phyloP scores from a whole-genome alignment of 2,888 invertebrate genomes.

The Lochmaea capreae region DNA sequence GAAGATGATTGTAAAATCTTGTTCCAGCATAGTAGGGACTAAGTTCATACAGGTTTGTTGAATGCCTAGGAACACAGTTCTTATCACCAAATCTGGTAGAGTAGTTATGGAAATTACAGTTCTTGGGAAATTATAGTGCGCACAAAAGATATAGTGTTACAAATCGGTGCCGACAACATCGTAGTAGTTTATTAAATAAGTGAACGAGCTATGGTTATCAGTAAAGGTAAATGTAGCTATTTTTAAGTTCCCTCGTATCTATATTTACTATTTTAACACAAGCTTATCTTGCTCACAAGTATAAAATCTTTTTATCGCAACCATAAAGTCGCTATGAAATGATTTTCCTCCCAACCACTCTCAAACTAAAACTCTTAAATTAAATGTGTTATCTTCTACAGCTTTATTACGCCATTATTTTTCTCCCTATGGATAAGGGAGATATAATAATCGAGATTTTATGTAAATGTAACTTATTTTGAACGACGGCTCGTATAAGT shows the following conservation, averaged over 20 bases:
- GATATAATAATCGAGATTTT: conserved; percentile 37
- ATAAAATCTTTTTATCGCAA: neutral
- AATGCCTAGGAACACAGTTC: no score
- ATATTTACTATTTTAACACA: neutral
- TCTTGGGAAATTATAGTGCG: no score
- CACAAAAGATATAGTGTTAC: no score
- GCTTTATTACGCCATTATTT: conserved; percentile 37
- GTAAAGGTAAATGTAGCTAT: neutral
- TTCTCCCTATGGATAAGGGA: conserved; percentile 31
- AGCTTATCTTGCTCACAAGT: neutral
- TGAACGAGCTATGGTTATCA: no score
- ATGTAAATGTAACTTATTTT: conserved; percentile 33
- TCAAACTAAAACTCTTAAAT: conserved; percentile 20
- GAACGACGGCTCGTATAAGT: neutral
- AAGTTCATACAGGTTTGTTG: no score
- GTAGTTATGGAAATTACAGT: no score
- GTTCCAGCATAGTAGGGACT: no score
- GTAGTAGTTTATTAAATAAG: neutral
- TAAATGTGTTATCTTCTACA: conserved; percentile 21
- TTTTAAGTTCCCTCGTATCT: neutral
- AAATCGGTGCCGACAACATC: no score
- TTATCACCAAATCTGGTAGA: no score
- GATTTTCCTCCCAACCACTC: conserved; percentile 18
- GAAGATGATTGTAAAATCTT: no score
- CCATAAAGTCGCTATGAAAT: conserved; percentile 2